A percentile compares a stretch with the other conserved stretches of the same genome.
Conservation (phyloP, 2,888 invertebrate species). For the Parnassius mnemosyne region DNA sequence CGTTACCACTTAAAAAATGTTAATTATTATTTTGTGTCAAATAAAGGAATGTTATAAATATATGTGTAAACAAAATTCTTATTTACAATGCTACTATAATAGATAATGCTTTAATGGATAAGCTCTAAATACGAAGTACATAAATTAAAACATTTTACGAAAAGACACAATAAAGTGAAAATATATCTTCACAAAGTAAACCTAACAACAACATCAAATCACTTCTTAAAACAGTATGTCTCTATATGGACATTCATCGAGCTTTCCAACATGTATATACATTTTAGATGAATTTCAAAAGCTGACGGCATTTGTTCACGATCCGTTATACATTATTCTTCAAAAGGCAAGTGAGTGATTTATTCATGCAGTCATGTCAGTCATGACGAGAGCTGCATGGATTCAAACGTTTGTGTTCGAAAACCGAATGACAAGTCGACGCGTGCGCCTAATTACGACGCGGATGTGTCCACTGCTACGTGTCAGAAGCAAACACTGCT, state of each 20-base stretch:
- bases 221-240: slow-evolving; percentile 1
- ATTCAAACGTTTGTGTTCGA: slow-evolving; percentile 13
- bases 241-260: slow-evolving; percentile 4
- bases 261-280: slow-evolving; percentile 16
- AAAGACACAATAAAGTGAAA: too few relatives aligned
- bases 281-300: slow-evolving; percentile 12
- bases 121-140: too few relatives aligned
- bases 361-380: slow-evolving; percentile 17
- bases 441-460: slow-evolving; percentile 20
- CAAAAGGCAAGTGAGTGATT: slow-evolving; percentile 23
- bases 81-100: too few relatives aligned
- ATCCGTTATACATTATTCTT: slow-evolving; percentile 24
- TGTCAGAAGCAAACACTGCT: not conserved
- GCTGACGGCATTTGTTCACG: slow-evolving; percentile 19
- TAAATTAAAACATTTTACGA: too few relatives aligned
- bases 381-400: slow-evolving; percentile 4
- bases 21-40: too few relatives aligned
- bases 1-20: too few relatives aligned
- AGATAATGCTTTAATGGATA: too few relatives aligned
- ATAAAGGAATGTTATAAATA: too few relatives aligned
- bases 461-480: not conserved
- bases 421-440: slow-evolving; percentile 14
- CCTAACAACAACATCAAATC: not conserved
- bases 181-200: not conserved
- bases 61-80: too few relatives aligned